Conservation (phyloP, 2,888 invertebrate genomes). For the Sarcophaga carnaria region DNA sequence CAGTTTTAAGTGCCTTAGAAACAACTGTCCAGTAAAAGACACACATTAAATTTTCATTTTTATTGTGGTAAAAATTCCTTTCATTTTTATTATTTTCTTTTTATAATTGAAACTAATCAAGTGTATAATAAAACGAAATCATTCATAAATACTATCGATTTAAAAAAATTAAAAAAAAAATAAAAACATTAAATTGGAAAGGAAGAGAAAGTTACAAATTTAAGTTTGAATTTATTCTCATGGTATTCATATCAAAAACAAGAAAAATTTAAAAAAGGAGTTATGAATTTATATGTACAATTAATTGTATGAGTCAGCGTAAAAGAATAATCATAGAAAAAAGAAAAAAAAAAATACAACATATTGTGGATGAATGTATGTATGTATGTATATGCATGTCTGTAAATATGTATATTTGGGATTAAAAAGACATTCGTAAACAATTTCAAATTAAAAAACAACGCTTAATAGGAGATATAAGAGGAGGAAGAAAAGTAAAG, state of each 20-base stretch:
- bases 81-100: too few species aligned
- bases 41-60: too few species aligned
- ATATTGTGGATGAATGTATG: too few species aligned
- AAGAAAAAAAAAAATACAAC: too few species aligned
- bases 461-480: not conserved
- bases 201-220: not conserved
- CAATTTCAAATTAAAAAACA: constrained; percentile 19
- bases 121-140: too few species aligned
- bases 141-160: not conserved
- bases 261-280: constrained; percentile 1
- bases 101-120: too few species aligned
- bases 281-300: constrained; percentile 18
- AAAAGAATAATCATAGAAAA: too few species aligned
- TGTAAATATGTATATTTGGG: not conserved
- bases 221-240: constrained; percentile 17
- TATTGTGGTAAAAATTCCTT: too few species aligned
- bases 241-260: not conserved
- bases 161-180: not conserved
- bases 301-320: too few species aligned
- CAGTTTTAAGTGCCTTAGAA: too few species aligned
- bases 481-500: constrained; percentile 7
- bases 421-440: constrained; percentile 38
- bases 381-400: too few species aligned
- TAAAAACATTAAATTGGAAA: constrained; percentile 4
- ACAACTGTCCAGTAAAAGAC: too few species aligned